phyloP scores from a whole-genome alignment of 2,113 vertebrate genomes.

The Helogale parvula region DNA sequence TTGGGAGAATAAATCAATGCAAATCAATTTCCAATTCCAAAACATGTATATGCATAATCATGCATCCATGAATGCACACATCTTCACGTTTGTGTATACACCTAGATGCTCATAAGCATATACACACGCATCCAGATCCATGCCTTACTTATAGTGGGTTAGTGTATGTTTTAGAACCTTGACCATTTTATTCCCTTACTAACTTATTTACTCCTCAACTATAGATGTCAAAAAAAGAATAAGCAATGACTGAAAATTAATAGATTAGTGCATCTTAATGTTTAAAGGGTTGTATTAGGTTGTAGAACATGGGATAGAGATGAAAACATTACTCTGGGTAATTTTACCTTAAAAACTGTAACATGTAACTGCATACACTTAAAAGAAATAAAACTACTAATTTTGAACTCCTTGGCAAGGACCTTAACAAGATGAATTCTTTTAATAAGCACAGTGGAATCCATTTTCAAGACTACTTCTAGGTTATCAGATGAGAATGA shows the following conservation, averaged over 20 bases:
- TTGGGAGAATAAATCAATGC: not conserved
- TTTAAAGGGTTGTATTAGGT: not conserved
- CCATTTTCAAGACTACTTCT: not conserved
- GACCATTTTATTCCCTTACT: not conserved
- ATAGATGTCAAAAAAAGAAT: not conserved
- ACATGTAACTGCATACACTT: not conserved
- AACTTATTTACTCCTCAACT: not conserved
- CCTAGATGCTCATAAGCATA: too few relatives aligned
- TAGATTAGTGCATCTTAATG: not conserved
- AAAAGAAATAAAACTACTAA: not conserved
- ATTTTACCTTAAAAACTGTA: not conserved
- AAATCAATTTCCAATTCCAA: not conserved
- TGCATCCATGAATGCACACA: rapidly evolving
- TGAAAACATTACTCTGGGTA: not conserved
- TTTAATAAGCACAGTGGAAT: not conserved
- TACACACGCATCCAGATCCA: not conserved
- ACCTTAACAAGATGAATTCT: not conserved
- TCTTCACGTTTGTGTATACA: not conserved
- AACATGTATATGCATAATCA: not conserved
- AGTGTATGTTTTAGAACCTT: not conserved
- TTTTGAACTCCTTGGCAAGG: slow-evolving; percentile 28
- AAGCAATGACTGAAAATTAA: slow-evolving; percentile 20
- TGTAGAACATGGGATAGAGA: not conserved
- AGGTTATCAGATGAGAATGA: not conserved
- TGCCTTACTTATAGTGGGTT: not conserved